Conservation (phyloP, 2,888 invertebrate genomes). For the Clivina fossor region DNA sequence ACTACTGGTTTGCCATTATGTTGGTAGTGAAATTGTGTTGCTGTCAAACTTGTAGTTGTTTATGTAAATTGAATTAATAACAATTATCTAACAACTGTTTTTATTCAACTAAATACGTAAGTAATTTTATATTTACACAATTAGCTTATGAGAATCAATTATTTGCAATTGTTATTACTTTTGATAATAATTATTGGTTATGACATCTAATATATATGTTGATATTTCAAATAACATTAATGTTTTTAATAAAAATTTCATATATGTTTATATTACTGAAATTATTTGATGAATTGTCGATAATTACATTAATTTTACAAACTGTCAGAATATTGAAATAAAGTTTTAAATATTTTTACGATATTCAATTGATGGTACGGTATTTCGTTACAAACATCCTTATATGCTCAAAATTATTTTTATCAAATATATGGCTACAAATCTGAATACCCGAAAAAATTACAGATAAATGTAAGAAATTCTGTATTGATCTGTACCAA, state of each 20-base stretch:
- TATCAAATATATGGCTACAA: no score
- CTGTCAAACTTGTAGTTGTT: conserved; percentile 21
- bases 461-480: conserved; percentile 7
- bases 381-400: no score
- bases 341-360: no score
- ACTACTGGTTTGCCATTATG: background rate
- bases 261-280: no score
- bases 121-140: background rate
- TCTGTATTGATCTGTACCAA: conserved; percentile 30
- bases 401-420: no score
- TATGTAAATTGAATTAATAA: conserved; percentile 21
- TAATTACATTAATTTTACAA: no score
- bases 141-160: background rate
- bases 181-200: conserved; percentile 2
- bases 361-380: no score
- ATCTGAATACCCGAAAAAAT: no score
- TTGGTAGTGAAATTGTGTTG: conserved; percentile 18
- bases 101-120: background rate
- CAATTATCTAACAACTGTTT: background rate
- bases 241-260: background rate
- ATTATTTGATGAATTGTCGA: no score
- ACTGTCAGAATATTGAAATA: no score
- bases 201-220: background rate
- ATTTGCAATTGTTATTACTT: background rate
- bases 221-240: background rate